Evolutionary conservation across 2,113 vertebrate genomes (phyloP), one percentile per base, ranked within the genome.

Genomic region (Colinus virginianus): DNA sequence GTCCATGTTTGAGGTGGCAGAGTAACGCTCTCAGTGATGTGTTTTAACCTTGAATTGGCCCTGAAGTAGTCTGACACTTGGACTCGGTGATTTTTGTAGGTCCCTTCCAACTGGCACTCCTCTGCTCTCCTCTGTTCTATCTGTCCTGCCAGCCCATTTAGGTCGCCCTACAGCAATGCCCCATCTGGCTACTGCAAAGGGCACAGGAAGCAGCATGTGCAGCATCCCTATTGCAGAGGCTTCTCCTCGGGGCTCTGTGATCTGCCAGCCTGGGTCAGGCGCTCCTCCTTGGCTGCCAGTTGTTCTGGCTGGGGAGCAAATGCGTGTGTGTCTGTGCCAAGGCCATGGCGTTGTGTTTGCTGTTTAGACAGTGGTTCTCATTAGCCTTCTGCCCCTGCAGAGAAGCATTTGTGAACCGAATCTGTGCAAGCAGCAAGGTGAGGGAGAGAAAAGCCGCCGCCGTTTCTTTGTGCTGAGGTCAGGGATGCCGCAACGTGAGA

Each of bases 191-290:
- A 53, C 3, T 10, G 34, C 18, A 36, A 38, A 70, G 68, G 34
- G 46, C 25, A 9, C 34, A 20, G 25, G 32, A 12, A 23, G 66
- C 66, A 13, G 62, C 3, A 2, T 5, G 34, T 13, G 42, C 4
- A 5, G 45, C 0, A 0, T 19, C 42, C 13, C 61, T 13, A 4
- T 10, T 2, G 1, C 36, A 25, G 32, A 26, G 51, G 30, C 45
- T 48, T n/a, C 34, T 68, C 42, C 58, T 38, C 2, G 1, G 20
- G 43, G 22, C 23, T 36, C 62, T 69, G 7, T 26, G 77, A 34
- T 62, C 46, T 34, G 25, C 34, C 71, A 40, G 53, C 28, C 59
- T 15, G 34, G 53, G 21, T 62, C 87, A 68, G 42, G 42, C 42
- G 77, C 32, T 81, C 28, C 40, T 68, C 70, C 34, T 22, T 64